phyloP scores from a whole-genome alignment of 1,140 invertebrate species.

The Acromyrmex charruanus region DNA sequence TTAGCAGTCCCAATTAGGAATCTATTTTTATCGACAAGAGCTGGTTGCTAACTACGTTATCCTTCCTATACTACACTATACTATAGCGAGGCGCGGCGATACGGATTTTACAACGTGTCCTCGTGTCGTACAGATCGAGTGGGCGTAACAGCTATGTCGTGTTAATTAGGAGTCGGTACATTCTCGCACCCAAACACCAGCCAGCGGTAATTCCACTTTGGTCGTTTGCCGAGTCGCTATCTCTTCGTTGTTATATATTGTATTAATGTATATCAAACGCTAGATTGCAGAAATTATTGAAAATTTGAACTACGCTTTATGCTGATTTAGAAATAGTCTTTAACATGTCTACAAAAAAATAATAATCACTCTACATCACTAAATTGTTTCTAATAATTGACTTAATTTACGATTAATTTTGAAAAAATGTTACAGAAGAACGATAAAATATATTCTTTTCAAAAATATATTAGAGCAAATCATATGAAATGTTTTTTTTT shows the following conservation, averaged over 20 bases:
- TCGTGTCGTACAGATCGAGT: constrained; percentile 51
- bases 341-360: neutral
- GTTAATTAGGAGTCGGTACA: constrained; percentile 59
- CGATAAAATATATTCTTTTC: neutral
- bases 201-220: constrained; percentile 46
- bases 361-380: neutral
- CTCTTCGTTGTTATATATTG: constrained; percentile 31
- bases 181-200: constrained; percentile 43
- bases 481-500: neutral
- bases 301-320: neutral
- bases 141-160: constrained; percentile 60
- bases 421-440: neutral
- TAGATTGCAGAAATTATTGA: neutral
- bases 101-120: constrained; percentile 51
- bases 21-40: constrained; percentile 38
- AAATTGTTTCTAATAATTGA: constrained; percentile 16
- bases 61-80: neutral
- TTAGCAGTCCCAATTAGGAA: constrained; percentile 29
- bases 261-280: neutral
- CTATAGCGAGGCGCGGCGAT: neutral
- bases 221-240: constrained; percentile 48
- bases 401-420: neutral
- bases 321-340: neutral
- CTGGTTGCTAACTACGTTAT: neutral
- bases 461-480: neutral